phyloP scores from a whole-genome alignment of 2,113 vertebrate species.

The Stercorarius parasiticus region DNA sequence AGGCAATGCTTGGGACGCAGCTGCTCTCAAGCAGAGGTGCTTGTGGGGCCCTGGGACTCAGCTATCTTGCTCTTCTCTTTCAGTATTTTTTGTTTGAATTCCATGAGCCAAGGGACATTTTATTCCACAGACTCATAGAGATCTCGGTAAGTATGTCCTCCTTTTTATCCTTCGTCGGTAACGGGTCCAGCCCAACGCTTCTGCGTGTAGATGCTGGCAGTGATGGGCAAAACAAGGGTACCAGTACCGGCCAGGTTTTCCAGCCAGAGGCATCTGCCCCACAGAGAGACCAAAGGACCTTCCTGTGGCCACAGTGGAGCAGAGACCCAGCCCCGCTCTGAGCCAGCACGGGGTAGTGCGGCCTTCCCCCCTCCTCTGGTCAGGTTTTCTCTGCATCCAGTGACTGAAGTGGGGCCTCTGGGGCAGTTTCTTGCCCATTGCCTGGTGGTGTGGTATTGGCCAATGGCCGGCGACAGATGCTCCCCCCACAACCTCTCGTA shows the following conservation, averaged over 20 bases:
- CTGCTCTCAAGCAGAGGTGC: background rate
- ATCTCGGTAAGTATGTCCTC: conserved; percentile 78
- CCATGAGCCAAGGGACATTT: conserved; percentile 79
- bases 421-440: background rate
- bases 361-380: background rate
- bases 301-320: background rate
- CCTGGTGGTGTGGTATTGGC: background rate
- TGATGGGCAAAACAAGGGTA: background rate
- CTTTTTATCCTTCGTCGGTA: background rate
- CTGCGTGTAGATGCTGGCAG: background rate
- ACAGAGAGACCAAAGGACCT: background rate
- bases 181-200: background rate
- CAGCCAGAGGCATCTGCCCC: background rate
- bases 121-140: conserved; percentile 90
- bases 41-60: background rate
- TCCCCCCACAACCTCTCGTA: too few relatives aligned
- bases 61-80: conserved; percentile 19
- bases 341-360: background rate
- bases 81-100: conserved; percentile 96
- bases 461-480: too few relatives aligned
- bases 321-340: background rate
- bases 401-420: background rate
- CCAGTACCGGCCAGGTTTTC: background rate
- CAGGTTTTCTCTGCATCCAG: background rate
- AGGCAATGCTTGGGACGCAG: background rate